Evolutionary conservation across 2,888 invertebrate species (phyloP).

Genomic region (Aethes cnicana): DNA sequence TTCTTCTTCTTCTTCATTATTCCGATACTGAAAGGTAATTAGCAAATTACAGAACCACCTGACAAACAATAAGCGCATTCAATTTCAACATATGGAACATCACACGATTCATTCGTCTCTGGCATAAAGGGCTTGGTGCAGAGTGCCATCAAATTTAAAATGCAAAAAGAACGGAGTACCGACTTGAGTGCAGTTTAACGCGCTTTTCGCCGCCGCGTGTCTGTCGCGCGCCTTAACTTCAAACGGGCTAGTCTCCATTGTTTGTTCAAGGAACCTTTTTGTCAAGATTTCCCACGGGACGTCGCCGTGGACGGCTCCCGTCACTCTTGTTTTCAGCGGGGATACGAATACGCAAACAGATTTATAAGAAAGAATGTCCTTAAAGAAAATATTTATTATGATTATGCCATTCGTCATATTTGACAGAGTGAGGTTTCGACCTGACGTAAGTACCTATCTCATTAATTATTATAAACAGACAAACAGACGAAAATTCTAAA

Average conservation of each 20-base stretch:
- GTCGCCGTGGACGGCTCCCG: conserved; percentile 50
- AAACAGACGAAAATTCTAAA: too few relatives aligned
- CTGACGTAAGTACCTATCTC: too few relatives aligned
- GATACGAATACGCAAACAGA: conserved; percentile 64
- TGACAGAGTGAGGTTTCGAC: not conserved
- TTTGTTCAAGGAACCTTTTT: conserved; percentile 70
- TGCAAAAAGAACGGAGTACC: too few relatives aligned
- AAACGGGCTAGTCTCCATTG: conserved; percentile 50
- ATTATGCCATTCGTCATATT: conserved; percentile 17
- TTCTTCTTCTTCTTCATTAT: too few relatives aligned
- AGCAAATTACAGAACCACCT: too few relatives aligned
- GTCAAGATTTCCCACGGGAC: conserved; percentile 73
- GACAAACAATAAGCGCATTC: too few relatives aligned
- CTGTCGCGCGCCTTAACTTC: conserved; percentile 21
- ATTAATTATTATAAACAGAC: too few relatives aligned
- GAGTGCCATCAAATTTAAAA: too few relatives aligned
- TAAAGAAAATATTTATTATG: conserved; percentile 28
- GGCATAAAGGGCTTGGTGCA: too few relatives aligned
- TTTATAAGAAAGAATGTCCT: conserved; percentile 49
- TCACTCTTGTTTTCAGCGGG: conserved; percentile 59
- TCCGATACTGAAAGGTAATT: too few relatives aligned
- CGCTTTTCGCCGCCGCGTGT: not conserved
- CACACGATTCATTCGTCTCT: not conserved
- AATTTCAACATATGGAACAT: too few relatives aligned
- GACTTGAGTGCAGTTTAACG: too few relatives aligned